phyloP scores from a whole-genome alignment of 2,113 vertebrate species.

The Petroica traversi region DNA sequence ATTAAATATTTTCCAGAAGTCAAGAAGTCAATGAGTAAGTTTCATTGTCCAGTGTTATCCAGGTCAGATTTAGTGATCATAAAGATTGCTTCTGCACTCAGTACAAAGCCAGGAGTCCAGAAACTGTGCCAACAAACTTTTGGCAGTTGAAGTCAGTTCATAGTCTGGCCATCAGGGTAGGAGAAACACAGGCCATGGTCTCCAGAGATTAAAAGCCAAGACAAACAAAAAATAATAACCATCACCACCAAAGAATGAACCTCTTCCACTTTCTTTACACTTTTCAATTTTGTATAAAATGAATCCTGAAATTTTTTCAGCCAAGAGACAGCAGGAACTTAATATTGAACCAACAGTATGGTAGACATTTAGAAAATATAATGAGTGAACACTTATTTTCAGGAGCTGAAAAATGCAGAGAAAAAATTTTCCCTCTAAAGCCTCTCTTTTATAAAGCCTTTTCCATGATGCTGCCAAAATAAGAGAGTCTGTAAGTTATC shows the following conservation, averaged over 20 bases:
- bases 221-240: not conserved
- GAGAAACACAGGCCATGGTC: not conserved
- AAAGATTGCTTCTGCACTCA: not conserved
- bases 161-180: not conserved
- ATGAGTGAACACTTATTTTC: not conserved
- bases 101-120: not conserved
- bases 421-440: not conserved
- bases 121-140: slow-evolving; percentile 20
- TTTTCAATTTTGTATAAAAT: not conserved
- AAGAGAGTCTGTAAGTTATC: not conserved
- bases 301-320: not conserved
- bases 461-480: not conserved
- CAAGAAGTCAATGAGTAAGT: not conserved
- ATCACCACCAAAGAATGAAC: not conserved
- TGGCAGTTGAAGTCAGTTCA: slow-evolving; percentile 26
- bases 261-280: not conserved
- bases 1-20: slow-evolving; percentile 15
- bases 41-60: slow-evolving; percentile 6
- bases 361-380: not conserved
- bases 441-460: not conserved
- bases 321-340: not conserved
- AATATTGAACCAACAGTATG: not conserved
- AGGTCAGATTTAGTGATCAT: slow-evolving; percentile 23
- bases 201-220: not conserved
- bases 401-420: not conserved